Evolutionary conservation across 2,888 invertebrate genomes (phyloP).

Genomic region (Mycalesis mineus): DNA sequence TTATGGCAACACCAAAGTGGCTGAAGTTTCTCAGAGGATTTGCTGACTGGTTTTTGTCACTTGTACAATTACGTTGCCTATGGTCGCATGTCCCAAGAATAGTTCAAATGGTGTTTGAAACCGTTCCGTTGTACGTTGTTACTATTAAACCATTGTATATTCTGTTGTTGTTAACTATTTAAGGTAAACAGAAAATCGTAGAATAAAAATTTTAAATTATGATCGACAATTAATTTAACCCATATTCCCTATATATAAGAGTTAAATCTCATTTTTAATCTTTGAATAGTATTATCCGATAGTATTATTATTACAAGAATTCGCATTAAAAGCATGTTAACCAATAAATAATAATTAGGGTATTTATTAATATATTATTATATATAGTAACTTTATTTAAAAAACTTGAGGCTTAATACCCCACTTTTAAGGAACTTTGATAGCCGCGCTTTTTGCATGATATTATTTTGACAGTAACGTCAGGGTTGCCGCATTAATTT

Average conservation of each 20-base stretch:
- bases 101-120: slow-evolving; percentile 49
- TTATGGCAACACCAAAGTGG: no score
- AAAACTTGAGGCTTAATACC: neutral
- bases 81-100: slow-evolving; percentile 53
- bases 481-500: slow-evolving; percentile 14
- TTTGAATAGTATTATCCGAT: neutral
- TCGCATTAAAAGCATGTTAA: neutral
- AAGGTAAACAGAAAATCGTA: slow-evolving; percentile 58
- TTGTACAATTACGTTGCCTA: neutral
- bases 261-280: neutral
- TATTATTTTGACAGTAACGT: slow-evolving; percentile 8
- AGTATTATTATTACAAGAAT: neutral
- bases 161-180: slow-evolving; percentile 75
- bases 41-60: no score
- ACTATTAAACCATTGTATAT: slow-evolving; percentile 69
- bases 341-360: neutral
- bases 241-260: neutral
- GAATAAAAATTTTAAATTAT: slow-evolving; percentile 66
- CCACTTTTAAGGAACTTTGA: neutral
- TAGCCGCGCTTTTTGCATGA: slow-evolving; percentile 21
- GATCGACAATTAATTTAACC: slow-evolving; percentile 1
- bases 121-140: slow-evolving; percentile 65
- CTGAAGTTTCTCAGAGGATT: no score
- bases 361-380: no score
- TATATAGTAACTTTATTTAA: neutral